A percentile compares a stretch with the other conserved stretches of the same genome.
Conservation (phyloP, 2,797 vertebrate species). For the Balearica regulorum region DNA sequence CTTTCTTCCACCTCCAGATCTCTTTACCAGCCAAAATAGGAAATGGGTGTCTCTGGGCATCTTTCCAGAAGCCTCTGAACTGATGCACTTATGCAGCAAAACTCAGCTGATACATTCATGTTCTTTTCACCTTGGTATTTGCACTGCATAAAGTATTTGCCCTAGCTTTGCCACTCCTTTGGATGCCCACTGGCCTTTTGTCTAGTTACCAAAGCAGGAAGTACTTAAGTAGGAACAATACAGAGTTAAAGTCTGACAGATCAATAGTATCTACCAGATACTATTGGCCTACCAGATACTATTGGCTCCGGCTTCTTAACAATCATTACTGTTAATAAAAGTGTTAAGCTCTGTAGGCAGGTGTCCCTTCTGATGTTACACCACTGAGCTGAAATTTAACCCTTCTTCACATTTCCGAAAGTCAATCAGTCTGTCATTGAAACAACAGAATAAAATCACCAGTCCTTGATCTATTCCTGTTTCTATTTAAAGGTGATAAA, state of each 20-base stretch:
- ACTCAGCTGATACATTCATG: neutral
- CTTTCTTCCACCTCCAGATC: neutral
- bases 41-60: neutral
- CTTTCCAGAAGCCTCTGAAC: slow-evolving; percentile 13
- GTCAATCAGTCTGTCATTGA: neutral
- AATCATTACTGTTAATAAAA: neutral
- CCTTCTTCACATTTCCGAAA: neutral
- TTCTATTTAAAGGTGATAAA: slow-evolving; percentile 42
- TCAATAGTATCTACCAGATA: neutral
- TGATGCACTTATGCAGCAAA: neutral
- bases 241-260: neutral
- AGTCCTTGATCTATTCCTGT: neutral
- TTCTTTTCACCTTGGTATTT: neutral
- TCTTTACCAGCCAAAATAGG: neutral
- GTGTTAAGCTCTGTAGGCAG: neutral
- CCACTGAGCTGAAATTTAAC: slow-evolving; percentile 13
- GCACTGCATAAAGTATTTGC: neutral
- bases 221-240: neutral
- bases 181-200: neutral
- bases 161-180: neutral
- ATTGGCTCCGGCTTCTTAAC: neutral
- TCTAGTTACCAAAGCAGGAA: neutral
- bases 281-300: neutral
- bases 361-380: neutral
- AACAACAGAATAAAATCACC: neutral